Base-by-base conservation (phyloP, 1,140 invertebrate species). In the Dufourea novaeangliae region DNA sequence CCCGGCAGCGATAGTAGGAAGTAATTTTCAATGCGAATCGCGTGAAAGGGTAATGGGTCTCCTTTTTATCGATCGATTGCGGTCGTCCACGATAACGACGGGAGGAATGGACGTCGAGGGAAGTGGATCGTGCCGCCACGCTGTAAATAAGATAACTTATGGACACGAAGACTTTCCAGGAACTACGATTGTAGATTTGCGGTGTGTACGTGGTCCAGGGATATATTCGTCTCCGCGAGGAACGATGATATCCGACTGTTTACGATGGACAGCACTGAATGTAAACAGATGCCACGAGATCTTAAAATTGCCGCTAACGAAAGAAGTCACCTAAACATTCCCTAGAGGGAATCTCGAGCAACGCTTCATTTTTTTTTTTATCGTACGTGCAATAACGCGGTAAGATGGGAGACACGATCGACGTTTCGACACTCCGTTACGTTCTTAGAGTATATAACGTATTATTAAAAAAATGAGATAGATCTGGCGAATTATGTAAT, bases 121-220 rank as follows among this genome's bases (percentile, higher is more conserved):
- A 32, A 29, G 57, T 29, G 59, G 32, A 50, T 39, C 67, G 34
- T 20, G 34, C 8, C 20, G 39, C 57, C 22, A 11, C 22, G 34
- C 27, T 78, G 76, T 78, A 73, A 78, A 78, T 78, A 78, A 34
- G 46, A 67, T 71, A 72, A 78, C 12, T 78, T 72, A 62, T 72
- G 44, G 22, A 22, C n/a, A n/a, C n/a, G n/a, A n/a, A n/a, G n/a
- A n/a, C n/a, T n/a, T n/a, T n/a, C n/a, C n/a, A n/a, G n/a, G n/a
- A n/a, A n/a, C n/a, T n/a, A n/a, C n/a, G n/a, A n/a, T n/a, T n/a
- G n/a, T n/a, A n/a, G n/a, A n/a, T n/a, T n/a, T n/a, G n/a, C n/a
- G n/a, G n/a, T n/a, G n/a, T n/a, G n/a, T n/a, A n/a, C n/a, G n/a
- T n/a, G n/a, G n/a, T n/a, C n/a, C n/a, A n/a, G n/a, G n/a, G n/a